Conservation (phyloP, 2,888 invertebrate genomes). For the Eumacrocentrus americanus region DNA sequence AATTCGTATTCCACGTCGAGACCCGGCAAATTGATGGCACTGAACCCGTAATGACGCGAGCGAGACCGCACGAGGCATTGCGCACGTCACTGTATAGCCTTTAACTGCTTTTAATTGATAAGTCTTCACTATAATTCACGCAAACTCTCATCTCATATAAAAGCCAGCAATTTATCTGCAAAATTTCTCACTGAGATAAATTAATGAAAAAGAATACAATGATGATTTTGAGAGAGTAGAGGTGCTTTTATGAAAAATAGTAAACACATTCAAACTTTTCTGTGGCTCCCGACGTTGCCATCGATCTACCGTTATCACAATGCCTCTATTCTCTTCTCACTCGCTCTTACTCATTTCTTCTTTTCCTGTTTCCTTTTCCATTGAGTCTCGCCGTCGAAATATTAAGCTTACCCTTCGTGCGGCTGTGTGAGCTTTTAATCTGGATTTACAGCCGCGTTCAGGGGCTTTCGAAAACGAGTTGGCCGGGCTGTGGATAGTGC, state of each 20-base stretch:
- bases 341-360: not conserved
- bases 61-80: conserved; percentile 20
- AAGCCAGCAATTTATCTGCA: conserved; percentile 7
- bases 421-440: conserved; percentile 32
- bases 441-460: conserved; percentile 37
- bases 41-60: conserved; percentile 26
- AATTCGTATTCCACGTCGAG: conserved; percentile 46
- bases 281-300: not conserved
- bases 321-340: conserved; percentile 7
- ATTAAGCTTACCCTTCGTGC: conserved; percentile 28
- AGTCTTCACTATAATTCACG: conserved; percentile 11
- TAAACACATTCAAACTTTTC: conserved; percentile 16
- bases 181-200: conserved; percentile 3
- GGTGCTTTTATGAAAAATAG: conserved; percentile 4
- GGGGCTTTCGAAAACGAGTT: conserved; percentile 33
- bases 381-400: conserved; percentile 24
- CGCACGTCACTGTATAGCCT: conserved; percentile 15
- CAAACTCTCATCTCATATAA: conserved; percentile 4
- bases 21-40: conserved; percentile 36
- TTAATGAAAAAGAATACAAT: not conserved
- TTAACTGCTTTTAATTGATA: conserved; percentile 29
- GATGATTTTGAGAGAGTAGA: not conserved
- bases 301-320: conserved; percentile 14
- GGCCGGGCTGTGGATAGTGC: conserved; percentile 15
- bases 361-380: not conserved